Evolutionary conservation across 2,797 vertebrate genomes (phyloP).

Genomic region (Takifugu ocellatus): DNA sequence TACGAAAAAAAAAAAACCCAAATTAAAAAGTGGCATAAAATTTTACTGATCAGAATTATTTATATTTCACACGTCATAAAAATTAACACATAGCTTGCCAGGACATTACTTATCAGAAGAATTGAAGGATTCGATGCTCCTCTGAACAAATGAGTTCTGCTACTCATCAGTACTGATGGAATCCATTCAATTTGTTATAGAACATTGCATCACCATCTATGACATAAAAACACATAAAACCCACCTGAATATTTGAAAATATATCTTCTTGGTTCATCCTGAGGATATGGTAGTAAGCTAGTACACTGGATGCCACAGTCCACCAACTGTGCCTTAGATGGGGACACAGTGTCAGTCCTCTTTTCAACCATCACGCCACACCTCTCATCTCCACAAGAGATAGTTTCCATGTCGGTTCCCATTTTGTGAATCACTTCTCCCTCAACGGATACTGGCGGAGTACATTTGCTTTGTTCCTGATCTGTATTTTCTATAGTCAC

Average conservation of each 20-base stretch:
- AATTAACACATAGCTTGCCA: too few species aligned
- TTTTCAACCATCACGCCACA: background rate
- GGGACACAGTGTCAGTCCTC: background rate
- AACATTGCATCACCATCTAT: too few species aligned
- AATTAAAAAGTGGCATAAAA: too few species aligned
- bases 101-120: too few species aligned
- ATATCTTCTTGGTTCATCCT: slow-evolving; percentile 1
- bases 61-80: too few species aligned
- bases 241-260: slow-evolving; percentile 40
- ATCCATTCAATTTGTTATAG: too few species aligned
- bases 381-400: background rate
- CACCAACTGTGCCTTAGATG: slow-evolving; percentile 26
- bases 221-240: background rate
- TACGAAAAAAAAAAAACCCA: too few species aligned
- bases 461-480: slow-evolving; percentile 4
- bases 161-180: too few species aligned
- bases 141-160: too few species aligned
- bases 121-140: too few species aligned
- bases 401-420: background rate
- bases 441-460: background rate
- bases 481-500: background rate
- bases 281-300: slow-evolving; percentile 9
- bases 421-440: background rate
- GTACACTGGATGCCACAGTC: slow-evolving; percentile 53
- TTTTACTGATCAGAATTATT: too few species aligned